These are phyloP conservation scores for Leptarthrus brevirostris DNA, from an alignment of 2,888 invertebrate species.

Conservation along the genomic window DNA sequence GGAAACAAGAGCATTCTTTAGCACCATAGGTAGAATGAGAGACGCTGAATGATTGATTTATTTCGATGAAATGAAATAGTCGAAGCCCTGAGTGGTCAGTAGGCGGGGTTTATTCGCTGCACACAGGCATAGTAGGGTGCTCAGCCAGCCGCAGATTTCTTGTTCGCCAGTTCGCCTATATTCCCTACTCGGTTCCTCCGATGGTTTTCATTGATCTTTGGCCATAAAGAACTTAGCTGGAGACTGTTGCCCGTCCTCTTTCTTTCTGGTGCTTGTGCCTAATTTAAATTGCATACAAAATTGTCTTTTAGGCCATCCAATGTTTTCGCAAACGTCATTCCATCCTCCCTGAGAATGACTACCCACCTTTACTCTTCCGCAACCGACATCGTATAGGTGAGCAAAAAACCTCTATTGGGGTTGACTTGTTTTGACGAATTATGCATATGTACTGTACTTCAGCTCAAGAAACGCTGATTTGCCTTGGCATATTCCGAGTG, in stretches of 20 bases:
- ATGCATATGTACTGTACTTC: slow-evolving; percentile 29
- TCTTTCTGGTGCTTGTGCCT: slow-evolving; percentile 25
- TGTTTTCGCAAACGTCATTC: slow-evolving; percentile 24
- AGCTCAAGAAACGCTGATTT: slow-evolving; percentile 35
- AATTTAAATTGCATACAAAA: slow-evolving; percentile 36
- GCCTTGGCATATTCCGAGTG: not conserved
- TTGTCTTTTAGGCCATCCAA: slow-evolving; percentile 36
- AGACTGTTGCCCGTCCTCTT: slow-evolving; percentile 40
- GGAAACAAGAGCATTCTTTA: slow-evolving; percentile 48
- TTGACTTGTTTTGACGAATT: slow-evolving; percentile 37
- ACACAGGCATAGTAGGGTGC: slow-evolving; percentile 31
- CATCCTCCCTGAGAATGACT: not conserved
- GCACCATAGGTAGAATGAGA: slow-evolving; percentile 49
- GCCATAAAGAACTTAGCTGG: slow-evolving; percentile 19
- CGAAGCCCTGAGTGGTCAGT: slow-evolving; percentile 53
- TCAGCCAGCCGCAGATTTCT: slow-evolving; percentile 47
- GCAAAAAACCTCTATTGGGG: slow-evolving; percentile 21
- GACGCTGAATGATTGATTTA: slow-evolving; percentile 55
- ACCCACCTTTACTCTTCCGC: too few species aligned
- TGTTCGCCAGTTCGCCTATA: slow-evolving; percentile 35
- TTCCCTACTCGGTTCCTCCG: slow-evolving; percentile 40
- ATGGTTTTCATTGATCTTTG: slow-evolving; percentile 37
- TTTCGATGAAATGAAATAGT: slow-evolving; percentile 54
- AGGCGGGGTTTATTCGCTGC: slow-evolving; percentile 53
- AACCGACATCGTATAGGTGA: slow-evolving; percentile 12